Conservation (phyloP, 2,797 vertebrate species). For the Muscicapa striata region DNA sequence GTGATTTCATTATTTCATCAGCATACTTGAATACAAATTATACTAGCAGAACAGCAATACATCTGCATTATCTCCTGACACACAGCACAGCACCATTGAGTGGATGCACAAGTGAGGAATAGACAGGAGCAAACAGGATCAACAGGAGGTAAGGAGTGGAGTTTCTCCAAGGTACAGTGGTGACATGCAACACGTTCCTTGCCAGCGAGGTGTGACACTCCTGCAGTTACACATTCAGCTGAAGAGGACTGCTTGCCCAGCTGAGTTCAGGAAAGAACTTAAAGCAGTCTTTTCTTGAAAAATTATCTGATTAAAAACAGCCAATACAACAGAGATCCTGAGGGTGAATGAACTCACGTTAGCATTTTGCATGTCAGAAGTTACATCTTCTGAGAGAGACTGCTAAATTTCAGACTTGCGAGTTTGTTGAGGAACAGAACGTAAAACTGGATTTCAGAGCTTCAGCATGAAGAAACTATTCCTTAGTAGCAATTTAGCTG, state of each 20-base stretch:
- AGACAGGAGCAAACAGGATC: not conserved
- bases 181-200: conserved; percentile 64
- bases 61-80: conserved; percentile 69
- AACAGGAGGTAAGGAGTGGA: conserved; percentile 47
- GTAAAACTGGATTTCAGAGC: conserved; percentile 51
- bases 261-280: conserved; percentile 50
- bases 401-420: conserved; percentile 45
- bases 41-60: conserved; percentile 58
- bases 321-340: conserved; percentile 60
- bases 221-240: conserved; percentile 59
- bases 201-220: conserved; percentile 40
- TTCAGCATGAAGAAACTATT: conserved; percentile 67
- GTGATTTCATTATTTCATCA: conserved; percentile 65
- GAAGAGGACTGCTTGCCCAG: conserved; percentile 60
- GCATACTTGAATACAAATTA: conserved; percentile 65
- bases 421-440: conserved; percentile 55
- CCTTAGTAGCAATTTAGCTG: conserved; percentile 78
- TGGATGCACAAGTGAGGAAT: conserved; percentile 43
- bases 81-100: conserved; percentile 71
- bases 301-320: conserved; percentile 56
- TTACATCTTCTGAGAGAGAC: conserved; percentile 62
- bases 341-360: conserved; percentile 63
- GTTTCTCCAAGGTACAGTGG: conserved; percentile 57
- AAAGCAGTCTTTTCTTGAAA: conserved; percentile 61
- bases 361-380: conserved; percentile 65